A percentile compares a stretch with the other conserved stretches of the same genome.
Evolutionary conservation across 2,888 invertebrate species (phyloP).

Genomic region (Leucozona laternaria): DNA sequence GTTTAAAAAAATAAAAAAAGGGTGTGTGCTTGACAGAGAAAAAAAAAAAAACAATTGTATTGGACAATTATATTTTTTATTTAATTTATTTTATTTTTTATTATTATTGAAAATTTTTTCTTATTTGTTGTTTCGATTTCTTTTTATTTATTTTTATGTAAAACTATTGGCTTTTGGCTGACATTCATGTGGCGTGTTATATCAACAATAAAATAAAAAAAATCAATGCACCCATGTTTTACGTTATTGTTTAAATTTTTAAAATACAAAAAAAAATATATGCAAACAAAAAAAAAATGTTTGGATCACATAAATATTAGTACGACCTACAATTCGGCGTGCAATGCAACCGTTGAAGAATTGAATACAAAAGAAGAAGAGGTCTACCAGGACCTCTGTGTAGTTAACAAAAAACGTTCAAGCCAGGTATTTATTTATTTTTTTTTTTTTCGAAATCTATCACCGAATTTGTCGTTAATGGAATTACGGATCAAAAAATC

Average conservation of each 20-base stretch:
- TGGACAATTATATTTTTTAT: neutral
- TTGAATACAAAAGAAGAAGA: constrained; percentile 90
- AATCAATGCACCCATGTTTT: constrained; percentile 66
- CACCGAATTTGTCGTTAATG: neutral
- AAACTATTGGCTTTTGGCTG: constrained; percentile 73
- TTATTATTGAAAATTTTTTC: constrained; percentile 54
- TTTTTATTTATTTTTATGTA: constrained; percentile 75
- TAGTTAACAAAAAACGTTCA: constrained; percentile 79
- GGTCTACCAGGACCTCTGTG: constrained; percentile 93
- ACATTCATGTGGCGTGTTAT: constrained; percentile 71
- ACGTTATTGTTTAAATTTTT: constrained; percentile 54
- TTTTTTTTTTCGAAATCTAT: neutral
- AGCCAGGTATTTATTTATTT: constrained; percentile 77
- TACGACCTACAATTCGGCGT: constrained; percentile 85
- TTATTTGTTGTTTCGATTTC: constrained; percentile 66
- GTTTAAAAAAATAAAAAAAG: neutral
- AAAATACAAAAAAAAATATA: constrained; percentile 8
- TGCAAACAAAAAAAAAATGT: constrained; percentile 4
- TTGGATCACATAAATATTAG: constrained; percentile 79
- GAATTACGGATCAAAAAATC: neutral
- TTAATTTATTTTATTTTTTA: constrained; percentile 44
- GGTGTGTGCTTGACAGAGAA: neutral
- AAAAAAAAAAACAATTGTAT: neutral
- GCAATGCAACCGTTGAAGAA: constrained; percentile 83
- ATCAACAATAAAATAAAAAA: constrained; percentile 56